Evolutionary conservation across 2,797 vertebrate species (phyloP).

Genomic region (Hybognathus amarus): DNA sequence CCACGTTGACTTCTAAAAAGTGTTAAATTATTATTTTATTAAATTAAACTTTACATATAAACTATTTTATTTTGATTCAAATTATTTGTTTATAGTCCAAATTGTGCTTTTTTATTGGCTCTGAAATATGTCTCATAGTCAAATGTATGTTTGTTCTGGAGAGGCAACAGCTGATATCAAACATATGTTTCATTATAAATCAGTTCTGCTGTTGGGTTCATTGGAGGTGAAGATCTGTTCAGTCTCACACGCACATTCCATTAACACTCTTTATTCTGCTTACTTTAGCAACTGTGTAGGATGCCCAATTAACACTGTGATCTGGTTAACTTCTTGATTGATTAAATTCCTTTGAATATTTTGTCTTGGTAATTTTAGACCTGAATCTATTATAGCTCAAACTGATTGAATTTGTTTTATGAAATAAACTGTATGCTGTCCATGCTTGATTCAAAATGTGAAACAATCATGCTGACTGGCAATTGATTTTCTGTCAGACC

Average conservation of each 20-base stretch:
- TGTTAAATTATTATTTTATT: background rate
- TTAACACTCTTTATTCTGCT: slow-evolving; percentile 17
- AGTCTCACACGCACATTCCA: background rate
- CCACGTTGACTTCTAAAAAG: background rate
- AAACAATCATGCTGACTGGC: slow-evolving; percentile 31
- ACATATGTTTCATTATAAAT: slow-evolving; percentile 21
- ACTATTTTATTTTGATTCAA: too few relatives aligned
- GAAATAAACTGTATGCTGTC: slow-evolving; percentile 65
- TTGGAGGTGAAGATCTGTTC: background rate
- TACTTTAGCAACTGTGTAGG: slow-evolving; percentile 23
- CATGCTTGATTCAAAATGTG: slow-evolving; percentile 52
- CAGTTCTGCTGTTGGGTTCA: slow-evolving; percentile 1
- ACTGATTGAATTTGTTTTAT: slow-evolving; percentile 70
- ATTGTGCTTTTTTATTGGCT: background rate
- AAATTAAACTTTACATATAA: too few relatives aligned
- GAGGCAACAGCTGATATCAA: slow-evolving; percentile 8
- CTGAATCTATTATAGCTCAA: slow-evolving; percentile 59
- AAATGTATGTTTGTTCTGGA: background rate
- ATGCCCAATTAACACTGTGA: slow-evolving; percentile 26
- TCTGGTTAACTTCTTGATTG: slow-evolving; percentile 46
- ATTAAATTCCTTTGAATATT: slow-evolving; percentile 32
- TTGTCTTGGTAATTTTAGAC: slow-evolving; percentile 12
- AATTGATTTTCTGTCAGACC: slow-evolving; percentile 24
- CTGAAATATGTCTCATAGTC: background rate
- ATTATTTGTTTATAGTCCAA: background rate